phyloP scores from a whole-genome alignment of 2,113 vertebrate species.

The Aldabrachelys gigantea region DNA sequence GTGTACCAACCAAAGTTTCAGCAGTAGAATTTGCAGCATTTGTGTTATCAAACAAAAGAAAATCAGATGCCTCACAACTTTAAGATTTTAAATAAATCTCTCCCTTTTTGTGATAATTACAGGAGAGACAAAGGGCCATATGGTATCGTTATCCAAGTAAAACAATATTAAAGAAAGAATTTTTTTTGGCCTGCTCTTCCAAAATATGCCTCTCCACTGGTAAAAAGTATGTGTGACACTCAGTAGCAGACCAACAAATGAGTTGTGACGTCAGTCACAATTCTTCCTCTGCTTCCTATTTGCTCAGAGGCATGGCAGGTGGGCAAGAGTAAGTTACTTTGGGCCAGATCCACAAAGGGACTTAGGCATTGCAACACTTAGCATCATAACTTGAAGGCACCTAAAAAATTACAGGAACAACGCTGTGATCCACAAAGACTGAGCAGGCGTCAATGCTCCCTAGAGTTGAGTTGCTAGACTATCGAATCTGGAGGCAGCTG shows the following conservation, averaged over 20 bases:
- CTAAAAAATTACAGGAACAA: not conserved
- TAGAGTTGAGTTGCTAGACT: not conserved
- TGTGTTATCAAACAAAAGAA: slow-evolving; percentile 1
- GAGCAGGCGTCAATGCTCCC: not conserved
- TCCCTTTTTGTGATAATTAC: not conserved
- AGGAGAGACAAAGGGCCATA: not conserved
- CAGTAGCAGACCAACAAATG: not conserved
- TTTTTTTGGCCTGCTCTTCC: not conserved
- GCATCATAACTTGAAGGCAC: not conserved
- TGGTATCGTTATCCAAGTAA: not conserved
- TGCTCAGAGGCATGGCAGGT: not conserved
- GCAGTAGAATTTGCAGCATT: slow-evolving; percentile 14
- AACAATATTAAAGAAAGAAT: not conserved
- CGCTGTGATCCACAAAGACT: not conserved
- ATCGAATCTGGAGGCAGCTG: no score
- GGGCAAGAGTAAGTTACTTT: not conserved
- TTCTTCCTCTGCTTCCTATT: not conserved
- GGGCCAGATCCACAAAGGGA: not conserved
- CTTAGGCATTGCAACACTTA: not conserved
- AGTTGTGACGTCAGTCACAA: no score
- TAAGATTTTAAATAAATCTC: not conserved
- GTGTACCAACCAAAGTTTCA: not conserved
- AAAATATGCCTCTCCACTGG: not conserved
- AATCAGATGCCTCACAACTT: slow-evolving; percentile 28
- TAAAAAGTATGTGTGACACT: not conserved